These are phyloP conservation scores for Nannospalax galili DNA, from an alignment of 2,113 vertebrate genomes.

Conservation along the genomic window DNA sequence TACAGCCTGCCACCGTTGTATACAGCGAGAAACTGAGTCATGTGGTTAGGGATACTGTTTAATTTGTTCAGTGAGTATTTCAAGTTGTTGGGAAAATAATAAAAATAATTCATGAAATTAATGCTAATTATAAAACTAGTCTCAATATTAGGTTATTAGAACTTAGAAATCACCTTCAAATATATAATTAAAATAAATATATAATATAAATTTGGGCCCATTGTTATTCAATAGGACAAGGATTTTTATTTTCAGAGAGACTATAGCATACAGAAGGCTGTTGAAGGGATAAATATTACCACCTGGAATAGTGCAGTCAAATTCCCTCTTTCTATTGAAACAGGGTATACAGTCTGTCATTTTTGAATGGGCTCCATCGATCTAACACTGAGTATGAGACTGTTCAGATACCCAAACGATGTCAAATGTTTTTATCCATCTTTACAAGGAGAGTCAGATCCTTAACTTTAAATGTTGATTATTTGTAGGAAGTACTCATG, in stretches of 20 bases:
- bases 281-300: background rate
- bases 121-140: background rate
- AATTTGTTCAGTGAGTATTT: background rate
- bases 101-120: background rate
- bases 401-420: background rate
- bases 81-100: background rate
- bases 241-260: background rate
- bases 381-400: background rate
- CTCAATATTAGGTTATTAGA: background rate
- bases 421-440: background rate
- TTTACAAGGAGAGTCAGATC: constrained; percentile 1
- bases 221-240: background rate
- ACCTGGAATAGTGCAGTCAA: background rate
- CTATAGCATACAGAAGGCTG: background rate
- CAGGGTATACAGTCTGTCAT: background rate
- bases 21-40: background rate
- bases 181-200: background rate
- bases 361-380: constrained; percentile 2
- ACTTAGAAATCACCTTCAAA: background rate
- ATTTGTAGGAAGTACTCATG: constrained; percentile 41
- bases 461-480: constrained; percentile 22
- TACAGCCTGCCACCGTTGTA: background rate
- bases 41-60: background rate
- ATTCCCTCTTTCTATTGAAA: background rate
- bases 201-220: background rate